Evolutionary conservation across 2,113 vertebrate species (phyloP), one percentile per base, ranked within the genome.

Genomic region (Catharus bicknelli): DNA sequence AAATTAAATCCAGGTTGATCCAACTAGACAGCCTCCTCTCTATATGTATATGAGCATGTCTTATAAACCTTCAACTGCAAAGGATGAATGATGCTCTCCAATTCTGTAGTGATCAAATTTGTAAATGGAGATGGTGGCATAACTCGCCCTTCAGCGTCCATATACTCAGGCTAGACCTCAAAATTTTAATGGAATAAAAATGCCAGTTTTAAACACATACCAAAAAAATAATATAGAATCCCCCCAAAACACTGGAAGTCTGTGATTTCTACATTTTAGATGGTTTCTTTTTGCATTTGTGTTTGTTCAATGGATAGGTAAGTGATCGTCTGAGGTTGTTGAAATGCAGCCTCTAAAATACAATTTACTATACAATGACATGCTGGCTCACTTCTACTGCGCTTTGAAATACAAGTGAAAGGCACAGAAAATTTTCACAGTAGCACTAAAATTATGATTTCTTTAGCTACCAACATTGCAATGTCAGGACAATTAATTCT

Each of bases 111-210:
- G 12, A 8, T 27, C 67, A 78, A 8, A 78, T 78, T 63, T 75
- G 40, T 13, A 47, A 10, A 54, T 21, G 5, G 5, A 7, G 3
- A 34, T 53, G 18, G 29, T 70, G 11, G 5, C 19, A 47, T 45
- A 73, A 5, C 10, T 58, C 0, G 0, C 11, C 9, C 16, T 48
- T 64, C 8, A 2, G 16, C 23, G 4, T 58, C 27, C 9, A 51
- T 16, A 68, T 11, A 43, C 9, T 79, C 26, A 51, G 15, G 8
- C 13, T 32, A 80, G 21, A 69, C 9, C 6, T 83, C 25, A 77
- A 32, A 54, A 64, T 3, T 47, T 1, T 51, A 78, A 34, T 6
- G 4, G 16, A 68, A 3, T 36, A 23, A 75, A 75, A 53, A 70
- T 23, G 1, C 1, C 9, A 34, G 12, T 20, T 30, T 62, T 8